phyloP scores from a whole-genome alignment of 2,888 invertebrate species.

The Calameuta filiformis region DNA sequence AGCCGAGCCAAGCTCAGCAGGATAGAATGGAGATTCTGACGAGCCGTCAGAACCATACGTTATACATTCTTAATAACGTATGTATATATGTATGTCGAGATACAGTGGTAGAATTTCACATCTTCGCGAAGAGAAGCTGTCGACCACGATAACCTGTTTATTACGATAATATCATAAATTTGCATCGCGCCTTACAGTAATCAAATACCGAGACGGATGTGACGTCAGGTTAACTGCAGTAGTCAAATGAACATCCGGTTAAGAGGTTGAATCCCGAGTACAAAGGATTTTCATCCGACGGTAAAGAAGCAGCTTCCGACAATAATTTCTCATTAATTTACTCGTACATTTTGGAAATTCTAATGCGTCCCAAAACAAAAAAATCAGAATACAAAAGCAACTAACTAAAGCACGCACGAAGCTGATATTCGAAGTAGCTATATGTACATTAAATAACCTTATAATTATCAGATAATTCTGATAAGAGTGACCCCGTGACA shows the following conservation, averaged over 20 bases:
- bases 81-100: constrained; percentile 16
- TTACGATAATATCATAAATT: constrained; percentile 56
- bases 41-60: constrained; percentile 58
- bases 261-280: background rate
- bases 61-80: constrained; percentile 49
- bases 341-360: background rate
- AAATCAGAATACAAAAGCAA: background rate
- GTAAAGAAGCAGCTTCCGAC: background rate
- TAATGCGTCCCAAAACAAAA: background rate
- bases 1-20: constrained; percentile 44
- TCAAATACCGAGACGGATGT: constrained; percentile 45
- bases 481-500: background rate
- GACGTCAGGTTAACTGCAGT: constrained; percentile 49
- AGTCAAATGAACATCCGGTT: constrained; percentile 23
- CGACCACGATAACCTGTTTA: constrained; percentile 57
- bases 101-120: background rate
- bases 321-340: background rate
- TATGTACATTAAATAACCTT: background rate
- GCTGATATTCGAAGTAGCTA: background rate
- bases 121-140: constrained; percentile 40
- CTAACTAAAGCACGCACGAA: background rate
- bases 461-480: background rate
- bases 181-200: constrained; percentile 50
- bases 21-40: constrained; percentile 43
- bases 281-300: background rate